A percentile compares a stretch with the other conserved stretches of the same genome.
These are phyloP conservation scores for Lipotes vexillifer DNA, from an alignment of 2,113 vertebrate species.

Conservation along the genomic window DNA sequence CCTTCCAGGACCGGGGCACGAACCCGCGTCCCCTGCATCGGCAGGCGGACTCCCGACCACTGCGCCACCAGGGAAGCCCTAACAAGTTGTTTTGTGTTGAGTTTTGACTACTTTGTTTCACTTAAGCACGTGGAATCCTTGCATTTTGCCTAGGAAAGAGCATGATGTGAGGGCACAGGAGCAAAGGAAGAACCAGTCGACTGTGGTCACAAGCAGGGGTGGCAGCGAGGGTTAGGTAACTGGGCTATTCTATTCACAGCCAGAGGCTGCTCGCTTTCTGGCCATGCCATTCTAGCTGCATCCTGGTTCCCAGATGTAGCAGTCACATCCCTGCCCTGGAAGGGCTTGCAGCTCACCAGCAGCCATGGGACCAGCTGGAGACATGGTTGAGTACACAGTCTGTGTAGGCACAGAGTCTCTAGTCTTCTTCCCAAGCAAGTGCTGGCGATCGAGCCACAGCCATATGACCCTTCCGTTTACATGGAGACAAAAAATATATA, in stretches of 20 bases:
- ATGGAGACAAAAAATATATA: not conserved
- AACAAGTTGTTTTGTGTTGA: not conserved
- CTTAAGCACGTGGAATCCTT: not conserved
- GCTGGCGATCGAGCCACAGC: not conserved
- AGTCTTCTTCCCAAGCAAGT: not conserved
- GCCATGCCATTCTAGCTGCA: not conserved
- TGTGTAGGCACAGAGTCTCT: fast-evolving
- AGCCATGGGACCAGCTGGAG: not conserved
- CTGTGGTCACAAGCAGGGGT: not conserved
- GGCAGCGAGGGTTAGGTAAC: not conserved
- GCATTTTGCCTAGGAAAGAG: not conserved
- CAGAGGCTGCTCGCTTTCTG: not conserved
- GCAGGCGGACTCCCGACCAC: too few relatives aligned
- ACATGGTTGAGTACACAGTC: not conserved
- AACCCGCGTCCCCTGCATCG: too few relatives aligned
- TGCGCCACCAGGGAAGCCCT: not conserved
- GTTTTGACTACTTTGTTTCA: not conserved
- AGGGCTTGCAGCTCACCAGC: not conserved
- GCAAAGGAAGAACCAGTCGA: not conserved
- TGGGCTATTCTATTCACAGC: not conserved
- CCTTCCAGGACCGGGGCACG: fast-evolving
- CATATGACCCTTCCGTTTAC: not conserved
- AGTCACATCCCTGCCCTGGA: not conserved
- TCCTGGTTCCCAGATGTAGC: not conserved
- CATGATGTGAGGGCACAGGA: not conserved